Percentiles rank a stretch among this genome's conserved stretches.
Evolutionary conservation across 2,797 vertebrate species (phyloP).

Genomic region (Acipenser oxyrinchus): DNA sequence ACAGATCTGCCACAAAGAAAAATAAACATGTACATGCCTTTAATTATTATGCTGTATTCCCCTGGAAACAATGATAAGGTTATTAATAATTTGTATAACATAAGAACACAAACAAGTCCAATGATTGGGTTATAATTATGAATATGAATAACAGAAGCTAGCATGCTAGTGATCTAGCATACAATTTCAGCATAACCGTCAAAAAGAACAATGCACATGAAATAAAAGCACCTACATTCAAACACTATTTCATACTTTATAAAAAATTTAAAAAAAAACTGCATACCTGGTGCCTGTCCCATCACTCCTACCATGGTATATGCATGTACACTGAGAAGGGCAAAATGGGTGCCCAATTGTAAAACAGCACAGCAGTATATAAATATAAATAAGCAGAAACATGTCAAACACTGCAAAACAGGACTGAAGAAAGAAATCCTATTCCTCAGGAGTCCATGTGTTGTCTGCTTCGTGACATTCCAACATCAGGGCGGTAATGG

Average conservation of each 20-base stretch:
- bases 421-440: no score
- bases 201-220: no score
- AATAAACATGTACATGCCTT: background rate
- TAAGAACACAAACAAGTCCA: background rate
- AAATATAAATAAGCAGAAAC: conserved; percentile 56
- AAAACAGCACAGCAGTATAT: conserved; percentile 60
- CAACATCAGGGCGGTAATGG: no score
- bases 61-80: background rate
- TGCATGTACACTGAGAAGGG: conserved; percentile 85
- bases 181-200: no score
- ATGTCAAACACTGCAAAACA: conserved; percentile 42
- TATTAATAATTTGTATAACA: background rate
- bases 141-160: background rate
- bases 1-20: conserved; percentile 60
- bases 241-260: no score
- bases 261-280: background rate
- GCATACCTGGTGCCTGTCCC: conserved; percentile 75
- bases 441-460: no score
- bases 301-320: conserved; percentile 68
- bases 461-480: no score
- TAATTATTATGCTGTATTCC: background rate
- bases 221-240: no score
- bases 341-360: conserved; percentile 61
- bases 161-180: background rate
- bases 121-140: background rate